Evolutionary conservation across 2,888 invertebrate species (phyloP), one percentile per base, ranked within the genome.

Genomic region (Dastarcus helophoroides): DNA sequence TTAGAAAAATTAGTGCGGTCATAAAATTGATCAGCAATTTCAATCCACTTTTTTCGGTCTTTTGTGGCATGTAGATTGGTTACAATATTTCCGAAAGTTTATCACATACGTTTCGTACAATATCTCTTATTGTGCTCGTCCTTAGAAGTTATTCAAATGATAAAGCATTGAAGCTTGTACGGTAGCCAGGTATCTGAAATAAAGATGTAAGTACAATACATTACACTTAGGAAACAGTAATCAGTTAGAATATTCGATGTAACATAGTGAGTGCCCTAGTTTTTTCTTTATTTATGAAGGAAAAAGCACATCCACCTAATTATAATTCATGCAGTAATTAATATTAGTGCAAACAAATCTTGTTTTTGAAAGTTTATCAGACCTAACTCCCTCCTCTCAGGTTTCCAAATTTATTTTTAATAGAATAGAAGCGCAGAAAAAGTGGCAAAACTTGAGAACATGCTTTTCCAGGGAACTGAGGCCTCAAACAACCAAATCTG

Each of bases 1-100:
- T 56, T 53, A 32, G 52, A 55, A 47, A 56, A 52, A 45, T 47
- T 40, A 33, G 34, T 42, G 14, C 34, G 36, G 32, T 27, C 27
- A 27, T 44, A 42, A 36, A 50, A 50, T 35, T 45, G 35, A 32
- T 42, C 41, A 24, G 48, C 38, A 37, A 48, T 50, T 36, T 43
- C 34, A 35, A 43, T 35, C 46, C 48, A 50, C 26, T 46, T 40
- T 11, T 37, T 32, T 42, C 42, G 32, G 30, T 31, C 24, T 27
- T 25, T 26, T 15, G 14, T 29, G 37, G 11, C 35, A 37, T 39
- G 24, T 33, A 34, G 22, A 36, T 17, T 26, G 36, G 38, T 38
- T 40, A 32, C 23, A 43, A 31, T 32, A 33, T 40, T 10, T 32
- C 40, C 45, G 43, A 53, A 29, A 46, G 38, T 39, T 41, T 32